Evolutionary conservation across 2,888 invertebrate genomes (phyloP), one percentile per base, ranked within the genome.

Genomic region (Trissolcus brochymenae): DNA sequence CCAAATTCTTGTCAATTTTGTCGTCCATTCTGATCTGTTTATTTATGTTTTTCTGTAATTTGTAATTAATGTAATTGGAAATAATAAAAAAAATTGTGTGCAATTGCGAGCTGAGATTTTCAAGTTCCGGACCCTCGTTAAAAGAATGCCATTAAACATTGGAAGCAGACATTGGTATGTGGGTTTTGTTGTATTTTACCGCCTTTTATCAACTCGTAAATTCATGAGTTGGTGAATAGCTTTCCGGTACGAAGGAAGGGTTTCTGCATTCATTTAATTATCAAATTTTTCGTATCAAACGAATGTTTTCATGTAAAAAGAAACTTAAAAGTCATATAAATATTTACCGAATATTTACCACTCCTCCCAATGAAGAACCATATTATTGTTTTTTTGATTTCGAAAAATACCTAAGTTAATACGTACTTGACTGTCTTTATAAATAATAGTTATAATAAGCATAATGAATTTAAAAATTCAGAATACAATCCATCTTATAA

Each of bases 161-260:
- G 64, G 70, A 78, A 56, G 68, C 56, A 50, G 25, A 64, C 43
- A 73, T 29, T 7, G 29, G 29, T 1, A 1, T 29, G 29, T 29
- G 29, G 29, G 29, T 67, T 77, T 54, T 54, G 62, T 68, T 51
- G 61, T 65, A 78, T 74, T 77, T 62, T 53, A 54, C 54, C 35
- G 56, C 79, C 71, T 57, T 76, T 60, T 40, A 61, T 62, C 56
- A 60, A 68, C 59, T 62, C 60, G 75, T 81, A 83, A 84, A 85
- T 83, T 85, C 81, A 86, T 85, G 86, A 83, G 79, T 83, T 82
- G 81, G 68, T 86, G 85, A 72, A 79, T 84, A 82, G 82, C 82
- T 81, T 83, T 86, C 85, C 85, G 85, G 84, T 65, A 11, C 67
- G n/a, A 29, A 43, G 60, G 66, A 78, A 65, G 41, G 41, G 25